A percentile compares a stretch with the other conserved stretches of the same genome.
phyloP scores from a whole-genome alignment of 2,888 invertebrate species.

The Patella caerulea region DNA sequence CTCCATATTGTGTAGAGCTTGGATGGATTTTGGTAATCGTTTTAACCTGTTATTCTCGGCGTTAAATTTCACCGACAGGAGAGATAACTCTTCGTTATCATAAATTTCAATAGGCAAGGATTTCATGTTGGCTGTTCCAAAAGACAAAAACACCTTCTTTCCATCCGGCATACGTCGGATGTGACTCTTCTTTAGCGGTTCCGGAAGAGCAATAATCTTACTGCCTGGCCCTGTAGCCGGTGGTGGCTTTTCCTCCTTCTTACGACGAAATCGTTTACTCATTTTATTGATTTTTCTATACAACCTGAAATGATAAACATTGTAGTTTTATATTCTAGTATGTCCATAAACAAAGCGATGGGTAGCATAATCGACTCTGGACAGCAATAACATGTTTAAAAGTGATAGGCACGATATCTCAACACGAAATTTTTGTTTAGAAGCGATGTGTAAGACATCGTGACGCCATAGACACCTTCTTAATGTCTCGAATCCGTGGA shows the following conservation, averaged over 20 bases:
- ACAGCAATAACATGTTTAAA: too few relatives aligned
- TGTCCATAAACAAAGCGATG: neutral
- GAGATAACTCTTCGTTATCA: conserved; percentile 66
- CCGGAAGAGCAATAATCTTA: conserved; percentile 66
- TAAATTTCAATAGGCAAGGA: conserved; percentile 67
- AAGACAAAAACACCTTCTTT: conserved; percentile 53
- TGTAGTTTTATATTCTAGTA: neutral
- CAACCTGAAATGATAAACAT: conserved; percentile 7
- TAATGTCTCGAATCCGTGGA: too few relatives aligned
- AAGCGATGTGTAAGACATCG: too few relatives aligned
- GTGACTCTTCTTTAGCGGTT: conserved; percentile 60
- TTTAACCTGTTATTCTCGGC: conserved; percentile 68
- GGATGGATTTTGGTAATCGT: conserved; percentile 61
- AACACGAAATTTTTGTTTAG: too few relatives aligned
- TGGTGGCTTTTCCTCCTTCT: conserved; percentile 70
- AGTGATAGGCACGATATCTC: too few relatives aligned
- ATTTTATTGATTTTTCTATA: conserved; percentile 36
- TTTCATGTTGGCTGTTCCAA: conserved; percentile 60
- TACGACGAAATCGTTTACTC: conserved; percentile 48
- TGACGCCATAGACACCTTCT: too few relatives aligned
- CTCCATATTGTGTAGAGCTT: conserved; percentile 58
- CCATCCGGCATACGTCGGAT: conserved; percentile 58
- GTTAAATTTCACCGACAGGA: conserved; percentile 59
- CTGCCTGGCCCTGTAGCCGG: conserved; percentile 70
- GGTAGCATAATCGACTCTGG: too few relatives aligned